Percentiles rank a stretch among this genome's conserved stretches.
These are phyloP conservation scores for Poeciliopsis retropinna DNA, from an alignment of 2,113 vertebrate genomes.

Conservation along the genomic window DNA sequence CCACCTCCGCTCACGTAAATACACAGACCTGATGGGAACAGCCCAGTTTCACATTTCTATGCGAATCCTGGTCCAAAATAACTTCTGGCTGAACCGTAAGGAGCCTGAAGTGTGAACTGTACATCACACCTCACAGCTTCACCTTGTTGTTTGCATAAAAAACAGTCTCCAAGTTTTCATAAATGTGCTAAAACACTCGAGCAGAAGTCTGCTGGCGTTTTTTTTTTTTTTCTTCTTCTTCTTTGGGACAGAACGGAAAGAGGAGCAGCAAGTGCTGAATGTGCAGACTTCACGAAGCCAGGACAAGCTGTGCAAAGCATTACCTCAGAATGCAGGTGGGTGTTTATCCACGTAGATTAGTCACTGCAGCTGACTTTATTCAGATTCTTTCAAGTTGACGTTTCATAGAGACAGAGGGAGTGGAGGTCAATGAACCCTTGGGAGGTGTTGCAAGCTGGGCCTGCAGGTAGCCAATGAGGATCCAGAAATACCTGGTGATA, in stretches of 20 bases:
- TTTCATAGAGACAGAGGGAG: constrained; percentile 4
- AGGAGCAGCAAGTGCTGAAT: background rate
- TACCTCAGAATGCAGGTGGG: background rate
- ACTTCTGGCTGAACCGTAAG: constrained; percentile 18
- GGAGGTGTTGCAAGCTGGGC: constrained; percentile 45
- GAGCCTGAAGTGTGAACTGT: constrained; percentile 26
- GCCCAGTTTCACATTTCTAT: constrained; percentile 14
- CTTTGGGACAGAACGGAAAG: background rate
- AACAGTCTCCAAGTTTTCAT: background rate
- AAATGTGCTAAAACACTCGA: background rate
- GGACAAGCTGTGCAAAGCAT: background rate
- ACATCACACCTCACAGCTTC: constrained; percentile 6
- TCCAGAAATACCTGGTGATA: constrained; percentile 49
- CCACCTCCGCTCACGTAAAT: constrained; percentile 24
- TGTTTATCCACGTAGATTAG: background rate
- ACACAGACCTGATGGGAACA: constrained; percentile 9
- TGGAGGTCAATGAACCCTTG: constrained; percentile 51
- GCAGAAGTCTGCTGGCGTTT: background rate
- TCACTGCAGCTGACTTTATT: constrained; percentile 15
- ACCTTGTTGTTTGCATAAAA: constrained; percentile 6
- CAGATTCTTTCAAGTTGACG: constrained; percentile 14
- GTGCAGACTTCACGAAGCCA: background rate
- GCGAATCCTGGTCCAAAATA: constrained; percentile 36
- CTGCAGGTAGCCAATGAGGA: constrained; percentile 62
- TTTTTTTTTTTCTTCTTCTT: background rate